Base-by-base conservation (phyloP, 2,797 vertebrate genomes). In the Argentina silus region DNA sequence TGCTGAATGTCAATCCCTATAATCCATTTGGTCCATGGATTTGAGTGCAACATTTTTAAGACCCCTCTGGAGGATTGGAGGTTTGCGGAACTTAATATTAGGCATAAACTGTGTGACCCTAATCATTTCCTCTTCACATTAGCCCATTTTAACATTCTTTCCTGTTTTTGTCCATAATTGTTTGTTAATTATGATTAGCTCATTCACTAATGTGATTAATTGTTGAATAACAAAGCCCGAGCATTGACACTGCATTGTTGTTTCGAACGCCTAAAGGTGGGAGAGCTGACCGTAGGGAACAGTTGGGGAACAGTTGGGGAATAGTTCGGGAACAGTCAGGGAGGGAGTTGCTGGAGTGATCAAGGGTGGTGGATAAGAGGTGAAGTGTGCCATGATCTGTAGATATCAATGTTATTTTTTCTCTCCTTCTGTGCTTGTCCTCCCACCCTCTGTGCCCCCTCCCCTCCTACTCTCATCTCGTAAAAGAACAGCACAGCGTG, bases 401-500 rank as follows among this genome's bases (percentile, higher is more conserved):
- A 19, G 7, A 43, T 17, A 53, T 45, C 48, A 42, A 6, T 27
- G 55, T 45, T 14, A 17, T 57, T 19, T 65, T 75, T 21, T 42
- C 47, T 43, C 3, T 19, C 23, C 17, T 50, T 9, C 45, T 67
- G 36, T n/a, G 9, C 57, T 62, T 42, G 15, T 60, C 45, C 45
- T 71, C 36, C 72, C 60, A 57, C 64, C 75, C 56, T 27, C 63
- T 81, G 78, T 78, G 66, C 80, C 83, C 44, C 44, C 12, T 17
- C 23, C 57, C 27, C 7, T 2, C 50, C 67, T 47, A 7, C 7
- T 65, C 70, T 57, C 63, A 44, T 73, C 74, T 77, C 84, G 76
- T 87, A 86, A 89, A n/a, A 87, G 83, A 66, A 78, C 75, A 81
- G 78, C 78, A 78, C 71, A 76, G 79, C 72, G 64, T 43, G 67